phyloP scores from a whole-genome alignment of 2,113 vertebrate genomes.

The Perccottus glenii region DNA sequence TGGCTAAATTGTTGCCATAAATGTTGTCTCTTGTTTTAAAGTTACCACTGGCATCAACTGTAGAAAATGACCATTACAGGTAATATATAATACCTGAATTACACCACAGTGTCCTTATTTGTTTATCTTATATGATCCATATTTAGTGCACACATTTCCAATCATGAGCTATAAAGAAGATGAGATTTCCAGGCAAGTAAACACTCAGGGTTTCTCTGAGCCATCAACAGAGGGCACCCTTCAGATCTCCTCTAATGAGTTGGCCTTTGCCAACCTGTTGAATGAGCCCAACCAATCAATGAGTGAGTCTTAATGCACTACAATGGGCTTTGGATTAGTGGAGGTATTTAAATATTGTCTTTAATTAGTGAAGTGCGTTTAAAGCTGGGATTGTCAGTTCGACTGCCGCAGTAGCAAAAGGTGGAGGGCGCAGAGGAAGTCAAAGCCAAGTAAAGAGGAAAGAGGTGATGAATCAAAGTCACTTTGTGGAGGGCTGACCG shows the following conservation, averaged over 20 bases:
- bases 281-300: slow-evolving; percentile 68
- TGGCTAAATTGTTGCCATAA: neutral
- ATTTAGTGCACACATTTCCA: neutral
- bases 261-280: slow-evolving; percentile 58
- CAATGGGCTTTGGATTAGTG: slow-evolving; percentile 75
- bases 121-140: neutral
- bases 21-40: neutral
- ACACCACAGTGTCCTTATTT: neutral
- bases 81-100: neutral
- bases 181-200: slow-evolving; percentile 36
- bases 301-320: slow-evolving; percentile 60
- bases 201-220: slow-evolving; percentile 31
- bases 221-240: slow-evolving; percentile 48
- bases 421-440: slow-evolving; percentile 20
- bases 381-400: slow-evolving; percentile 40
- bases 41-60: neutral
- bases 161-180: slow-evolving; percentile 33
- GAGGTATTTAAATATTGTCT: slow-evolving; percentile 72
- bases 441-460: slow-evolving; percentile 13
- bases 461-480: slow-evolving; percentile 59
- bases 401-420: slow-evolving; percentile 2
- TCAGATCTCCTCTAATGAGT: slow-evolving; percentile 65
- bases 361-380: slow-evolving; percentile 68
- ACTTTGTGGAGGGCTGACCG: slow-evolving; percentile 62
- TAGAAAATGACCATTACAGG: neutral